Evolutionary conservation across 1,140 invertebrate species (phyloP).

Genomic region (Ruditapes philippinarum): DNA sequence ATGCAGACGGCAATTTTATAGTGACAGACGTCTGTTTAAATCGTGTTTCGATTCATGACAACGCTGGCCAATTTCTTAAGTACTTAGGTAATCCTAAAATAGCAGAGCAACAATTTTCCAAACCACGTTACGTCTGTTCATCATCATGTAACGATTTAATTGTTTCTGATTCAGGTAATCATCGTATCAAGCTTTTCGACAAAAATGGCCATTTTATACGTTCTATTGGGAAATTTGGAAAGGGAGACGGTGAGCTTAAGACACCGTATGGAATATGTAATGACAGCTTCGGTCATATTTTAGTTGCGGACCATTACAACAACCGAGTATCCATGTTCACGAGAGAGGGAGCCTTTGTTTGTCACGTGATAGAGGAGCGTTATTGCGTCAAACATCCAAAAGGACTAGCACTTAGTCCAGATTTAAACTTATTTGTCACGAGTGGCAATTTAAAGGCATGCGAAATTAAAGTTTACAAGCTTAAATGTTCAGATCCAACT

Average conservation of each 20-base stretch:
- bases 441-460: constrained; percentile 67
- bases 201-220: constrained; percentile 76
- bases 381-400: constrained; percentile 72
- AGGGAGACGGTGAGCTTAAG: constrained; percentile 92
- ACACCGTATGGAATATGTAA: constrained; percentile 96
- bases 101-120: constrained; percentile 56
- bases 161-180: constrained; percentile 79
- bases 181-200: constrained; percentile 77
- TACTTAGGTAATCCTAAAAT: constrained; percentile 21
- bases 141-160: constrained; percentile 70
- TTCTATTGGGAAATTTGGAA: constrained; percentile 92
- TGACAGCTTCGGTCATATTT: constrained; percentile 93
- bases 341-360: constrained; percentile 69
- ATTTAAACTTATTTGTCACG: constrained; percentile 56
- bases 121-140: constrained; percentile 70
- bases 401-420: constrained; percentile 65
- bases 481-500: constrained; percentile 2
- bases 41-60: constrained; percentile 52
- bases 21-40: constrained; percentile 61
- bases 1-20: constrained; percentile 45
- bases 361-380: constrained; percentile 70
- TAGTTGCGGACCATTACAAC: constrained; percentile 96
- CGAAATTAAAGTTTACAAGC: constrained; percentile 60
- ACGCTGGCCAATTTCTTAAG: constrained; percentile 31
- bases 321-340: constrained; percentile 89